Base-by-base conservation (phyloP, 2,888 invertebrate genomes). In the Dryobotodes eremita region DNA sequence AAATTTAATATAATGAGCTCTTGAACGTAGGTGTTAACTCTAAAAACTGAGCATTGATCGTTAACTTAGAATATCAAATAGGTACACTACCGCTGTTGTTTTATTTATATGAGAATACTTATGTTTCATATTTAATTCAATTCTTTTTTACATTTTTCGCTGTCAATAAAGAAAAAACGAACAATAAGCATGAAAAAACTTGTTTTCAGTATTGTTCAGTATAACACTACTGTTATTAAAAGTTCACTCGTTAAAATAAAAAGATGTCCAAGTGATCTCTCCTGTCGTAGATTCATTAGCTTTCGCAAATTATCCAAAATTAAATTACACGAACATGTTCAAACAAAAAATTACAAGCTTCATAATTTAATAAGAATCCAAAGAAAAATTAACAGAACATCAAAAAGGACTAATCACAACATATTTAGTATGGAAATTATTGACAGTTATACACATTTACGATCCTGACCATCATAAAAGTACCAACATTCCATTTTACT, bases 401-500 rank as follows among this genome's bases (percentile, higher is more conserved):
- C 75, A 72, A 69, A 17, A 64, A 66, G 36, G 13, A 65, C 73
- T 65, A 68, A 69, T 79, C 65, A 78, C 78, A 86, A 79, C 66
- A 75, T 83, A 84, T 86, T 87, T 79, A 82, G 62, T 82, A 88
- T 87, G 77, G 57, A 87, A 77, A 82, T 89, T 73, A 81, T 76
- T 62, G 71, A 82, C 68, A 70, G 79, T 42, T 74, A 69, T 80
- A 83, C 71, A 66, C 88, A 77, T 89, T 89, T 86, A 88, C 64
- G 88, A 86, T 65, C 61, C 69, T 46, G 77, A 7, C 59, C 15
- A 68, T 87, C 86, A 85, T 89, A 88, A 89, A 89, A 65, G 83
- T 77, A 80, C 81, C 74, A 82, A 76, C 86, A 89, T 79, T 82
- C 82, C 85, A 53, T 74, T 79, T 80, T 88, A 83, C 77, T 75